Evolutionary conservation across 2,797 vertebrate genomes (phyloP).

Genomic region (Champsocephalus gunnari): DNA sequence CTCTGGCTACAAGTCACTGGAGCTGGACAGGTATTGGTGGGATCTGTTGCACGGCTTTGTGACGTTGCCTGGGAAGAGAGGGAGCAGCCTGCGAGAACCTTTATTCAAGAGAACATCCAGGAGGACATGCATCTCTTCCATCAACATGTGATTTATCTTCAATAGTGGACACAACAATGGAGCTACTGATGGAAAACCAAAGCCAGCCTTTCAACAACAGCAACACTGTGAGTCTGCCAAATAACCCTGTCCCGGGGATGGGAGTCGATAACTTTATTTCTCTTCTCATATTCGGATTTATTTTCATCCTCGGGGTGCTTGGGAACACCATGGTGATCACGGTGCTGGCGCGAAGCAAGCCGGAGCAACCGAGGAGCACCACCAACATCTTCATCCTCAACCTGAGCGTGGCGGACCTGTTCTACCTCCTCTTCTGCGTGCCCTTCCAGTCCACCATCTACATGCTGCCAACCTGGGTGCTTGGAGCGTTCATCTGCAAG

Average conservation of each 20-base stretch:
- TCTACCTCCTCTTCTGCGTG: constrained; percentile 95
- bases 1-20: constrained; percentile 7
- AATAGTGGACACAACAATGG: constrained; percentile 31
- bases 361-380: constrained; percentile 89
- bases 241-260: constrained; percentile 79
- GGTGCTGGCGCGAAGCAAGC: constrained; percentile 89
- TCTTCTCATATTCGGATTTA: constrained; percentile 89
- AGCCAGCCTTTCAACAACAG: constrained; percentile 28
- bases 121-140: not conserved
- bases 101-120: not conserved
- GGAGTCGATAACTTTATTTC: constrained; percentile 91
- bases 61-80: constrained; percentile 50
- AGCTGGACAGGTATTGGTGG: constrained; percentile 30
- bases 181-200: constrained; percentile 61
- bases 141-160: constrained; percentile 43
- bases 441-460: constrained; percentile 96
- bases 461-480: constrained; percentile 91
- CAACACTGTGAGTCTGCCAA: constrained; percentile 32
- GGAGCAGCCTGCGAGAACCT: constrained; percentile 24
- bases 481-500: constrained; percentile 95
- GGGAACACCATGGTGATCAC: constrained; percentile 94
- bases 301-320: constrained; percentile 91
- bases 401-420: constrained; percentile 94
- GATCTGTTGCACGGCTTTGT: constrained; percentile 29
- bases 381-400: constrained; percentile 97